These are phyloP conservation scores for Pangasius macronema DNA, from an alignment of 2,797 vertebrate species.

Conservation along the genomic window DNA sequence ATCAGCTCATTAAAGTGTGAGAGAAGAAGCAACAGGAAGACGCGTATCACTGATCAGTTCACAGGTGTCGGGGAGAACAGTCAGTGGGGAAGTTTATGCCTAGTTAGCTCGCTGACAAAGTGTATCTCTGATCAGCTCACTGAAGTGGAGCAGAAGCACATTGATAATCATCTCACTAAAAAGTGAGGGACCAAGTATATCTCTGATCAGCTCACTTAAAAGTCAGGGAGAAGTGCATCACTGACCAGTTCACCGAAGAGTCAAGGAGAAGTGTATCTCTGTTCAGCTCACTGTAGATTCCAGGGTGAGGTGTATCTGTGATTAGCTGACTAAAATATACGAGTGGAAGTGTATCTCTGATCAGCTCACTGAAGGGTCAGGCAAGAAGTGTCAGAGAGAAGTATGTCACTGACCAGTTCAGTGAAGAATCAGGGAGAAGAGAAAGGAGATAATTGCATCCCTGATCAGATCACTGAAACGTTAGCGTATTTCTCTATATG, in stretches of 20 bases:
- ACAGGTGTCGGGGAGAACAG: neutral
- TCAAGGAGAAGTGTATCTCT: neutral
- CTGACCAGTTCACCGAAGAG: neutral
- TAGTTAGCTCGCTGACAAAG: neutral
- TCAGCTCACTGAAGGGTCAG: neutral
- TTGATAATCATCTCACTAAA: neutral
- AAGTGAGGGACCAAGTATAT: neutral
- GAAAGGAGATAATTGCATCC: neutral
- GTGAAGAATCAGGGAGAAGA: neutral
- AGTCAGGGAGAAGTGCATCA: neutral
- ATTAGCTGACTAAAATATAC: neutral
- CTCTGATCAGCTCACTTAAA: neutral
- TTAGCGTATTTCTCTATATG: neutral
- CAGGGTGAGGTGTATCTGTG: slow-evolving; percentile 51
- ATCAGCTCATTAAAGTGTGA: neutral
- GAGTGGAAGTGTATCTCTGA: neutral
- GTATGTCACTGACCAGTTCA: neutral
- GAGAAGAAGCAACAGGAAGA: neutral
- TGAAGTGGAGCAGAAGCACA: neutral
- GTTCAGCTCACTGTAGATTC: neutral
- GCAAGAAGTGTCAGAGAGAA: neutral
- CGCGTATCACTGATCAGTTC: neutral
- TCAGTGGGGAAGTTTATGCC: neutral
- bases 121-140: neutral
- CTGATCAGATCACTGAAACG: neutral